Base-by-base conservation (phyloP, 1,140 invertebrate species). In the Paralvinella palmiformis region DNA sequence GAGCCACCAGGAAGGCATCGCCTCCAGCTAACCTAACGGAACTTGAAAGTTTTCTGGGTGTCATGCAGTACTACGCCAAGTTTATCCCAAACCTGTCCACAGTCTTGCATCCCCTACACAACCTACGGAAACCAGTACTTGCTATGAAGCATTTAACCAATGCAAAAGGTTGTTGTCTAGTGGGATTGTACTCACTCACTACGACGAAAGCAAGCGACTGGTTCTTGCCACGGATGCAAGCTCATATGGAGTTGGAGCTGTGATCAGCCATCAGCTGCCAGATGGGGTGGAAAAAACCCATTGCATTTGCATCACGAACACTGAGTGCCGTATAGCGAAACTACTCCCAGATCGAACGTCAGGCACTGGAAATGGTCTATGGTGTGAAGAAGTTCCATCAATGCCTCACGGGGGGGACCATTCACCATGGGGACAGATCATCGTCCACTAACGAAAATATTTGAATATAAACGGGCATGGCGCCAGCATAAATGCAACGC, bases 51-150 rank as follows among this genome's bases (percentile, higher is more conserved):
- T 71, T 80, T 72, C 48, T 79, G 45, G 79, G 78, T 2, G 64
- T 79, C 33, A 65, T 73, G n/a, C 72, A 75, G 17, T 83, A 75
- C 69, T 84, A 81, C 62, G 22, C 53, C 3, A 65, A 78, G 22
- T 84, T 82, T 63, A 31, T 56, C 3, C 53, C 5, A 29, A 56
- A 56, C 31, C 31, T 56, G 31, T 7, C 53, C 5, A 56, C 7
- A 3, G 53, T 29, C 3, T 4, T 56, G 3, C 4, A 56, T 56
- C 24, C 53, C 31, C 31, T 56, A 17, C 31, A 56, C 53, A 31
- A 56, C 4, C 6, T n/a, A 4, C 45, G 20, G 45, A 50, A 50
- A 5, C 20, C 45, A n/a, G n/a, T n/a, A n/a, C n/a, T n/a, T 50
- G 45, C 20, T 27, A 27, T 50, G 4, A 27, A 50, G 15, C 27